phyloP scores from a whole-genome alignment of 2,888 invertebrate genomes.

The Microctonus brassicae region DNA sequence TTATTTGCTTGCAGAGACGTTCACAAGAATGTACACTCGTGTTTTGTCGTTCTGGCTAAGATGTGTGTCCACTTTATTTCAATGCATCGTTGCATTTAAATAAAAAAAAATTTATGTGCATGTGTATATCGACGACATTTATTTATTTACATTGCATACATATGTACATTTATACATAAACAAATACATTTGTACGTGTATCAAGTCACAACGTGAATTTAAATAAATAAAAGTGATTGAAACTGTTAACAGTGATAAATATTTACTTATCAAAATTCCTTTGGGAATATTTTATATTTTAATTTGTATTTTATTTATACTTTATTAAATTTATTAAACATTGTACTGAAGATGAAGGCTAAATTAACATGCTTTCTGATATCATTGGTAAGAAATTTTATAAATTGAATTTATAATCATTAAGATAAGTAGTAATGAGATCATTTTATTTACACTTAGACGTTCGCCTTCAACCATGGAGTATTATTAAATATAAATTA shows the following conservation, averaged over 20 bases:
- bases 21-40: conserved; percentile 19
- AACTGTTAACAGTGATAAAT: background rate
- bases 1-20: conserved; percentile 16
- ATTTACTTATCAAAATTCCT: background rate
- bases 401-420: background rate
- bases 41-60: background rate
- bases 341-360: background rate
- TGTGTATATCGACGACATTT: too few species aligned
- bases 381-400: background rate
- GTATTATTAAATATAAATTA: too few species aligned
- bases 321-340: background rate
- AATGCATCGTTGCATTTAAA: background rate
- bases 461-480: too few species aligned
- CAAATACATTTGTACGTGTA: background rate
- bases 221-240: background rate
- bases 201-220: background rate
- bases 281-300: background rate
- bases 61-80: background rate
- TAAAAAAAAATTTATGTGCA: background rate
- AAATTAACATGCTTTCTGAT: background rate
- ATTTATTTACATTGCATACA: too few species aligned
- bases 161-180: background rate
- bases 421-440: background rate
- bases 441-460: too few species aligned
- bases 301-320: background rate